Base-by-base conservation (phyloP, 2,888 invertebrate genomes). In the Caenorhabditis sulstoni region DNA sequence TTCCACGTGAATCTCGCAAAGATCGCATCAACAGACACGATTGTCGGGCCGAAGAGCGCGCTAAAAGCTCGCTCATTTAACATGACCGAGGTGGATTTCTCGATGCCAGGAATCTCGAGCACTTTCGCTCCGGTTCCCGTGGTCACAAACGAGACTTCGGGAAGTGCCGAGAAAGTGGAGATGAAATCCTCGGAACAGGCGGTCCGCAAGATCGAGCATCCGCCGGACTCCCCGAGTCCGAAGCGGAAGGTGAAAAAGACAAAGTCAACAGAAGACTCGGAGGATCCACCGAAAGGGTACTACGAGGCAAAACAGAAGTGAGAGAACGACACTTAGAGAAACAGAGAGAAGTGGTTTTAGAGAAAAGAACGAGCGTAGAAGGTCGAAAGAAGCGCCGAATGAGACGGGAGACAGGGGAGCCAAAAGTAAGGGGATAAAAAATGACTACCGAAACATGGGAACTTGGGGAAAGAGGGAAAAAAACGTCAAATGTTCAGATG, bases 221-320 rank as follows among this genome's bases (percentile, higher is more conserved):
- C 49, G 18, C 61, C 66, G 2, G 78, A 73, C 55, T 79, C 78
- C 7, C 79, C 79, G 20, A 79, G 79, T 53, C 79, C 79, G 18
- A 62, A 64, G 18, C 37, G 79, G 52, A 67, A 61, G 18, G 35
- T 64, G 58, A 62, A 52, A 29, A 58, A 68, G 44, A 20, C 35
- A 12, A 64, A 73, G 58, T 68, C 73, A 14, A 55, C 64, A n/a
- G 73, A 73, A 35, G 64, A 74, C 20, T 74, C 68, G 16, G 79
- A 79, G 47, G 29, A 29, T 29, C 79, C 73, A n/a, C 79, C 79
- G 7, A 52, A 64, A 18, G 29, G 49, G 8, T 70, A 77, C 29
- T 62, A 29, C 50, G 61, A 62, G n/a, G 62, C 68, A 14, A 71
- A 70, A 37, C 58, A 64, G n/a, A 74, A 66, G 66, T 74, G 59